Evolutionary conservation across 23 tunicate genomes (phyloP).

Genomic region (Clavelina lepadiformis): DNA sequence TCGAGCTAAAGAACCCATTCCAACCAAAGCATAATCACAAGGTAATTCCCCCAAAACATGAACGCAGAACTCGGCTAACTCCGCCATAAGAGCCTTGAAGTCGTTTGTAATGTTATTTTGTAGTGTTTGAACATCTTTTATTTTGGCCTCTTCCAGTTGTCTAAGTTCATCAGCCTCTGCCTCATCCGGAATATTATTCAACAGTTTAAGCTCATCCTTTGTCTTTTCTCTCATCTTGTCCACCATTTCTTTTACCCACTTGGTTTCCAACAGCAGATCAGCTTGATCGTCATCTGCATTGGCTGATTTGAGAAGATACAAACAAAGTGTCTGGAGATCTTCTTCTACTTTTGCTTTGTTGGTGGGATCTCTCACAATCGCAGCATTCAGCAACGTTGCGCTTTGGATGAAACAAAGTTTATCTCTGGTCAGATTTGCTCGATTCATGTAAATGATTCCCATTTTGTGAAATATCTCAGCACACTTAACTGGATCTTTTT

Average conservation of each 20-base stretch:
- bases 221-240: not conserved
- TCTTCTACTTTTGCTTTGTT: too few relatives aligned
- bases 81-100: constrained; percentile 1
- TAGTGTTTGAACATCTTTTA: not conserved
- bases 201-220: not conserved
- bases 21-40: constrained; percentile 4
- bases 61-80: not conserved
- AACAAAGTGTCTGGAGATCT: constrained; percentile 6
- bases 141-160: constrained; percentile 8
- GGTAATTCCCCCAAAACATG: not conserved
- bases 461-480: too few relatives aligned
- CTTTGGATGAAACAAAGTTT: too few relatives aligned
- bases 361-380: too few relatives aligned
- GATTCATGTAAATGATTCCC: too few relatives aligned
- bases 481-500: too few relatives aligned
- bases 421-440: too few relatives aligned
- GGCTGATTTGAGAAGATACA: not conserved
- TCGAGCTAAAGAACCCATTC: constrained; percentile 20
- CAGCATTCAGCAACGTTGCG: too few relatives aligned
- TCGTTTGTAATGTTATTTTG: constrained; percentile 6
- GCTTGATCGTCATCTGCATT: not conserved
- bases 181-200: not conserved
- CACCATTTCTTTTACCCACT: not conserved
- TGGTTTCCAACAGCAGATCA: not conserved
- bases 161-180: not conserved